Evolutionary conservation across 2,888 invertebrate genomes (phyloP), one percentile per base, ranked within the genome.

Genomic region (Dolichopus griseipennis): DNA sequence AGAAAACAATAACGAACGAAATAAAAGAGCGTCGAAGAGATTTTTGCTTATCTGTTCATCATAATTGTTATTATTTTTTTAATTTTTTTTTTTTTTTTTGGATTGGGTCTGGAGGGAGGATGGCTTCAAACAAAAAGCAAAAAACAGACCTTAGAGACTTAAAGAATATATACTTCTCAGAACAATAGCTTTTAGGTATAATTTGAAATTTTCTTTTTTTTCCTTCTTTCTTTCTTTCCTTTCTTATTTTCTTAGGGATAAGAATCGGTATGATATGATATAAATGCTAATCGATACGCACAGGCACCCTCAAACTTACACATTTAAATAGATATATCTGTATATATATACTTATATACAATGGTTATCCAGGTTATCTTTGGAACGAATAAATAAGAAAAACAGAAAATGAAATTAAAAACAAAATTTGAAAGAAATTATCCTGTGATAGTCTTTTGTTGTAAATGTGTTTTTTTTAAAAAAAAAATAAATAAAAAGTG

Each of bases 201-300:
- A 52, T 52, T 52, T 43, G 43, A 43, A 43, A 34, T 10, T 43
- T 43, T 27, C 5, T 27, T 27, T 27, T 27, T 27, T 27, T 27
- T 27, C 5, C 5, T 27, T 27, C 5, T 27, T 27, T 27, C 5
- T 27, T 27, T 27, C 5, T 27, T 27, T 27, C 5, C 5, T 27
- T 27, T 27, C 5, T 27, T 27, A 5, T 2, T 27, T 27, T 27
- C 27, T 27, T 27, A 5, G n/a, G 15, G 52, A 52, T 52, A 52
- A 52, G 18, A 52, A 41, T 41, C 3, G 41, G 41, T 52, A 52
- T 52, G 18, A 52, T 52, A 52, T 52, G 15, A 52, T 52, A 52
- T 52, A 52, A 52, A 52, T 52, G 52, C 52, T n/a, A 52, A n/a
- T 52, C 52, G n/a, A 52, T 52, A 52, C 52, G n/a, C 52, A 52